Evolutionary conservation across 2,888 invertebrate species (phyloP).

Genomic region (Nemotelus pantherinus): DNA sequence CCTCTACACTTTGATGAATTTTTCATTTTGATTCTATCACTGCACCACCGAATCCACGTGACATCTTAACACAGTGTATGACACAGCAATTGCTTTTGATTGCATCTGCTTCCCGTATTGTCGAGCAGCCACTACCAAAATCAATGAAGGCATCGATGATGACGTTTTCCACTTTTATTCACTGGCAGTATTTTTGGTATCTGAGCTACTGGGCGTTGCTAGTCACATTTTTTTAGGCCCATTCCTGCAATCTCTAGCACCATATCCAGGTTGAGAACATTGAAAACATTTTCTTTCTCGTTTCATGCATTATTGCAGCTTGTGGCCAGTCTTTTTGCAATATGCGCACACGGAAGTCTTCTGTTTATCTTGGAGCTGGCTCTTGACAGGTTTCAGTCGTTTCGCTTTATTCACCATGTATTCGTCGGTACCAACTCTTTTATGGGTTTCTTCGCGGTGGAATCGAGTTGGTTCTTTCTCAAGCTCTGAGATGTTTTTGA

Average conservation of each 20-base stretch:
- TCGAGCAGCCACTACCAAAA: neutral
- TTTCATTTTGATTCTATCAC: neutral
- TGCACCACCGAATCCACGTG: neutral
- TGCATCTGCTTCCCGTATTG: neutral
- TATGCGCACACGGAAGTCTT: too few relatives aligned
- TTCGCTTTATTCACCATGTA: too few relatives aligned
- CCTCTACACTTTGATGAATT: neutral
- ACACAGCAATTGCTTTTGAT: neutral
- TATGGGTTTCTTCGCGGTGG: too few relatives aligned
- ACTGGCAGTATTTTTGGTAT: neutral
- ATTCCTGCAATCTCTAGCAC: neutral
- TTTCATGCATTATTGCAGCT: neutral
- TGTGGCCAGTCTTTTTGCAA: constrained; percentile 5
- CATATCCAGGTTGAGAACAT: neutral
- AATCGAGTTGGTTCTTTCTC: too few relatives aligned
- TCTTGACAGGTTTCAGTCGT: too few relatives aligned
- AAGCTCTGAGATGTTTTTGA: too few relatives aligned
- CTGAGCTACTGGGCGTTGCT: neutral
- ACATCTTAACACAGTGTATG: neutral
- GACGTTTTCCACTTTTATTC: neutral
- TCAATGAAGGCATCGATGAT: neutral
- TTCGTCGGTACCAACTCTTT: too few relatives aligned
- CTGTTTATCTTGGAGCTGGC: too few relatives aligned
- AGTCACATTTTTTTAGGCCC: neutral
- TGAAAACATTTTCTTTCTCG: constrained; percentile 1